Evolutionary conservation across 1,140 invertebrate species (phyloP), one percentile per base, ranked within the genome.

Genomic region (Apis florea): DNA sequence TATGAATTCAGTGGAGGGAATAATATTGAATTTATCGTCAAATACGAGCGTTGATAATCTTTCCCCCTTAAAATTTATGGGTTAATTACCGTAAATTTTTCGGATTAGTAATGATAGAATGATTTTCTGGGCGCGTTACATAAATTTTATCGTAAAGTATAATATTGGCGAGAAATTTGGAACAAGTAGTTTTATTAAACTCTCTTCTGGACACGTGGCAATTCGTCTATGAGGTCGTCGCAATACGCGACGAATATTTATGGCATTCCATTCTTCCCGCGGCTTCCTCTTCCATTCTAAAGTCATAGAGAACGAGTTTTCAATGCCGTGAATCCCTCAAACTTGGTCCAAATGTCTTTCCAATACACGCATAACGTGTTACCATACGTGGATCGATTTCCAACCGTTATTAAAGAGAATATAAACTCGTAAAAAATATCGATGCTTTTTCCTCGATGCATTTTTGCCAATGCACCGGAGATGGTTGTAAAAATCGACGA

Each of bases 261-360:
- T 58, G 53, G 24, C 19, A 21, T 54, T 15, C 19, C 13, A 40
- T 49, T n/a, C 59, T 47, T 54, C 19, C 49, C 31, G 19, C 0
- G 26, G 17, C 6, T 59, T 40, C 54, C 21, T 64, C 6, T 63
- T n/a, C 13, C 49, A 24, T 31, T 21, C 15, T 1, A 10, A n/a
- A 47, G 31, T 61, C 51, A 56, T 31, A 63, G n/a, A 69, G 64
- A 70, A 82, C 49, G 51, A 31, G 21, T 70, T 77, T 15, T 49
- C 79, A 49, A 69, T 47, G 31, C 49, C n/a, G 31, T 64, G 74
- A 59, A 59, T 82, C 51, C 54, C 19, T 69, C 64, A 61, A 78
- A 56, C 74, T 54, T 78, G 6, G 31, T 17, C 70, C 49, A 31
- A 82, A 82, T 56, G 66, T 68, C 58, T 63, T 77, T 26, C 56